These are phyloP conservation scores for Mylabris phalerata DNA, from an alignment of 1,140 invertebrate species.

Conservation along the genomic window DNA sequence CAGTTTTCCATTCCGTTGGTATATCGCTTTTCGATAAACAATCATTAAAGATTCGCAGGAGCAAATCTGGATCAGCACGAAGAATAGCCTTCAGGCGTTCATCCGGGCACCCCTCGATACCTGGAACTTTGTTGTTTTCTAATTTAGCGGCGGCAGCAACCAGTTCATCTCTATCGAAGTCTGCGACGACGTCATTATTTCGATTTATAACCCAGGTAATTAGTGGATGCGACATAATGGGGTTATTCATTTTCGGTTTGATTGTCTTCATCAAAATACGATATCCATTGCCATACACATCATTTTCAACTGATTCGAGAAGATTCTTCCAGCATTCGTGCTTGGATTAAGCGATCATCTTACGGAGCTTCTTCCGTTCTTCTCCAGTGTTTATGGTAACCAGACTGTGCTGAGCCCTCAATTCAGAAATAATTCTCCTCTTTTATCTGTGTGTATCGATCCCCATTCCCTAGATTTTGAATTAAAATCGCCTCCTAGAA, in stretches of 20 bases:
- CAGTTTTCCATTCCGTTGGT: constrained; percentile 7
- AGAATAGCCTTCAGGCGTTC: constrained; percentile 9
- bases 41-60: not conserved
- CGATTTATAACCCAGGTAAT: not conserved
- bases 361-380: constrained; percentile 14
- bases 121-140: constrained; percentile 15
- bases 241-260: constrained; percentile 9
- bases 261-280: constrained; percentile 21
- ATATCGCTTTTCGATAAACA: not conserved
- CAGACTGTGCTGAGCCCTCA: not conserved
- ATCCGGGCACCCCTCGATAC: constrained; percentile 16
- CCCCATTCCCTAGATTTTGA: not conserved
- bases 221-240: not conserved
- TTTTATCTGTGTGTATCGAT: not conserved
- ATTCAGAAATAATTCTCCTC: not conserved
- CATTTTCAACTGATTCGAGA: constrained; percentile 21
- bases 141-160: constrained; percentile 1
- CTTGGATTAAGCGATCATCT: constrained; percentile 18
- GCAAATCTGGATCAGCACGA: not conserved
- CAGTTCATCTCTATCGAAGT: constrained; percentile 15
- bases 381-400: not conserved
- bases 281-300: constrained; percentile 31
- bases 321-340: constrained; percentile 20
- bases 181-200: not conserved
- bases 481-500: too few relatives aligned